Conservation (phyloP, 2,888 invertebrate species). For the Hirudinaria manillensis region DNA sequence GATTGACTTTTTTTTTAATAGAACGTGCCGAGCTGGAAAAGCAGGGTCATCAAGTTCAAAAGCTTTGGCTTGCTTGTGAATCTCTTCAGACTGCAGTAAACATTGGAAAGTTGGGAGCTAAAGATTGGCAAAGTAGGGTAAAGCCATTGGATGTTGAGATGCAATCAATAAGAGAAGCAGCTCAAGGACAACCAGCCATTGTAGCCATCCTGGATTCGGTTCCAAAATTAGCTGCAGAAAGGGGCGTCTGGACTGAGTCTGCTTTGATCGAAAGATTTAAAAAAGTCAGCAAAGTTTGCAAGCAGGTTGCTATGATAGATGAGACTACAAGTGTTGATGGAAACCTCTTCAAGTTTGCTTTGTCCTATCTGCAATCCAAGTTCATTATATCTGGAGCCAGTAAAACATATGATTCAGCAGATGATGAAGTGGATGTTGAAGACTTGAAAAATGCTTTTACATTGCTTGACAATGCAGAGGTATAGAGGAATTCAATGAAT, state of each 20-base stretch:
- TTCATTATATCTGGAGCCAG: constrained; percentile 59
- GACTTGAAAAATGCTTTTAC: constrained; percentile 71
- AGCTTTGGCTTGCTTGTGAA: constrained; percentile 88
- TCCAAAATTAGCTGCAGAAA: constrained; percentile 68
- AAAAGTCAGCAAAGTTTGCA: constrained; percentile 62
- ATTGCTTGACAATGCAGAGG: constrained; percentile 72
- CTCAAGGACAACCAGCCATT: constrained; percentile 21
- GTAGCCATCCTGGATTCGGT: constrained; percentile 71
- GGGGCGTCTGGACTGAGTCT: constrained; percentile 83
- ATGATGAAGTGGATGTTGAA: constrained; percentile 42
- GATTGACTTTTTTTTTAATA: constrained; percentile 37
- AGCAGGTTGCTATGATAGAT: constrained; percentile 77
- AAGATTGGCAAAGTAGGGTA: constrained; percentile 43
- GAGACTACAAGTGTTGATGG: constrained; percentile 66
- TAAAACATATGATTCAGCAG: constrained; percentile 47
- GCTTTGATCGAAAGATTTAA: constrained; percentile 75
- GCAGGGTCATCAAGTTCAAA: constrained; percentile 64
- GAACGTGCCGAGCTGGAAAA: constrained; percentile 53
- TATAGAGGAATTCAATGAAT: background rate
- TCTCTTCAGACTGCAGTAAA: constrained; percentile 73
- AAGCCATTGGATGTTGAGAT: constrained; percentile 47
- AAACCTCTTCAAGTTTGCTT: constrained; percentile 66
- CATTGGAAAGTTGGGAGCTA: constrained; percentile 57
- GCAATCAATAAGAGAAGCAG: constrained; percentile 45
- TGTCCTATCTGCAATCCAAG: constrained; percentile 83